phyloP scores from a whole-genome alignment of 1,140 invertebrate species.

The Mesaphorura yosii region DNA sequence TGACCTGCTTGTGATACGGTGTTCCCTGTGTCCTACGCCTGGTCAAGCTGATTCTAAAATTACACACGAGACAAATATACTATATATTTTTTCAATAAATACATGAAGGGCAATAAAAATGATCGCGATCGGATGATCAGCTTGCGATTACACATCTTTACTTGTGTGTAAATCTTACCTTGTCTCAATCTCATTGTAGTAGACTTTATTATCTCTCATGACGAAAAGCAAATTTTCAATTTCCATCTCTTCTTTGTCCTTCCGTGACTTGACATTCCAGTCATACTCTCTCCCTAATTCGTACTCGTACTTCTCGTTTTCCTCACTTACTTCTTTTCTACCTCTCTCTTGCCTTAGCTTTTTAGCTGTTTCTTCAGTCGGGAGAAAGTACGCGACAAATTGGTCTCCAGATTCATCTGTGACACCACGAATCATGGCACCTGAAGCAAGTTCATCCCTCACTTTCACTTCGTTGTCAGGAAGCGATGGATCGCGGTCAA shows the following conservation, averaged over 20 bases:
- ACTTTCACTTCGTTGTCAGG: constrained; percentile 64
- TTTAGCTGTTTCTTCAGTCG: constrained; percentile 77
- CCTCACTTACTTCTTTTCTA: constrained; percentile 66
- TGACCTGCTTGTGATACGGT: constrained; percentile 49
- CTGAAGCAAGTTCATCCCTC: constrained; percentile 93
- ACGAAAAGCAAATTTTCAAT: constrained; percentile 98
- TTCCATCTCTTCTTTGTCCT: constrained; percentile 93
- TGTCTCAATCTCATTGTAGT: constrained; percentile 95
- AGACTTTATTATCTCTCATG: constrained; percentile 72
- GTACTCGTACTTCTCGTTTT: constrained; percentile 78
- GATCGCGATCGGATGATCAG: no score
- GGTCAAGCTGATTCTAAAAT: constrained; percentile 46
- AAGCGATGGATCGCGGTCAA: constrained; percentile 90
- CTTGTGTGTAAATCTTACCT: constrained; percentile 43
- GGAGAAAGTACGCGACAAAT: constrained; percentile 96
- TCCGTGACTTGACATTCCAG: constrained; percentile 98
- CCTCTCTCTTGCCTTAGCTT: no score
- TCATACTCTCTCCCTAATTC: constrained; percentile 92
- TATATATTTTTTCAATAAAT: no score
- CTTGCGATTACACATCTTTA: no score
- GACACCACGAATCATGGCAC: constrained; percentile 95
- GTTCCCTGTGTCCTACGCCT: constrained; percentile 39
- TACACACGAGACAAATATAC: no score
- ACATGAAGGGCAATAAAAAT: no score
- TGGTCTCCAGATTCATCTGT: constrained; percentile 97